A percentile compares a stretch with the other conserved stretches of the same genome.
phyloP scores from a whole-genome alignment of 2,113 vertebrate genomes.

The Sapajus apella region DNA sequence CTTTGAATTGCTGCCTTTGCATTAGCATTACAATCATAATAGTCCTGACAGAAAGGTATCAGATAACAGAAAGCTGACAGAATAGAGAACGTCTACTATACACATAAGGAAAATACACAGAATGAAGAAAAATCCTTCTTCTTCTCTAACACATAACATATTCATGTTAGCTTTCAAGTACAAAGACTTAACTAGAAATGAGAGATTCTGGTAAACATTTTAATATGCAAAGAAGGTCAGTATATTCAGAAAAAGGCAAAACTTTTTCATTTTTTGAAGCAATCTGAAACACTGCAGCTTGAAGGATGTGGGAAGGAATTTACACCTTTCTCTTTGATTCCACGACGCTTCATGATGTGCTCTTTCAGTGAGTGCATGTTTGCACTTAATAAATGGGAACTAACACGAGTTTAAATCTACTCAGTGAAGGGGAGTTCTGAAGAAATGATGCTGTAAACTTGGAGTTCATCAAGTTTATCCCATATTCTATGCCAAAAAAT shows the following conservation, averaged over 20 bases:
- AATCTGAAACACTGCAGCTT: background rate
- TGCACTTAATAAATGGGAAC: background rate
- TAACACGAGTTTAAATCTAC: background rate
- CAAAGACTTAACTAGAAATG: background rate
- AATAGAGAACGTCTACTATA: background rate
- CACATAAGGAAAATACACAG: background rate
- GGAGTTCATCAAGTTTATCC: background rate
- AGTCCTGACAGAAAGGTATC: background rate
- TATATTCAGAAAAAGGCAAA: background rate
- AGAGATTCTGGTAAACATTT: background rate
- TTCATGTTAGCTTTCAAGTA: background rate
- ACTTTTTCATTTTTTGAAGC: background rate
- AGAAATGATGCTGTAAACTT: background rate
- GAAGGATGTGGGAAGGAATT: background rate
- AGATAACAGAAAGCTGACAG: background rate
- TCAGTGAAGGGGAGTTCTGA: background rate
- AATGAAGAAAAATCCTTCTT: background rate
- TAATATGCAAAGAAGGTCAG: background rate
- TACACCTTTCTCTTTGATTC: background rate
- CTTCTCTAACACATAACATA: background rate
- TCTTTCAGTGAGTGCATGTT: background rate
- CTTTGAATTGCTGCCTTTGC: slow-evolving; percentile 83
- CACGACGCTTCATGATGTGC: background rate
- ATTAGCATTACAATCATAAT: slow-evolving; percentile 79
- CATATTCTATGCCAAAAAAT: background rate